phyloP scores from a whole-genome alignment of 2,888 invertebrate species.

The Chydorus sphaericus region DNA sequence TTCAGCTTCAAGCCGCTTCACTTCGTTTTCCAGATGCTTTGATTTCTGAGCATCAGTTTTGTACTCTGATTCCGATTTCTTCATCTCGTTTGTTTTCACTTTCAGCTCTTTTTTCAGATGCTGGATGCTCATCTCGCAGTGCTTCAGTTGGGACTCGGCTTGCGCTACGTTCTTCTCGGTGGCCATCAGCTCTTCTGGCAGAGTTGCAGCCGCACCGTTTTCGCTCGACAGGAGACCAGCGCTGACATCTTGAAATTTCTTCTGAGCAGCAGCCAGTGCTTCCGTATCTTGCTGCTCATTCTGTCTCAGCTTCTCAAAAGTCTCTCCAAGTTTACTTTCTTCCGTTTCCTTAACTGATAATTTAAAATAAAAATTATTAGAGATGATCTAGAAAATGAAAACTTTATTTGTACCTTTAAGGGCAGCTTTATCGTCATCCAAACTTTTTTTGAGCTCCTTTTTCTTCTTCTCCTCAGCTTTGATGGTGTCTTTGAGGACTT shows the following conservation, averaged over 20 bases:
- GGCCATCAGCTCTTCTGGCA: slow-evolving; percentile 76
- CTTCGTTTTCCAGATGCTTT: slow-evolving; percentile 23
- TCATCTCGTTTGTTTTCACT: slow-evolving; percentile 48
- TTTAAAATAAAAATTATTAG: slow-evolving; percentile 11
- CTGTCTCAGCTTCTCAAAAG: slow-evolving; percentile 51
- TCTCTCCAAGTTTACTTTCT: slow-evolving; percentile 30
- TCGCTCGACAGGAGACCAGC: slow-evolving; percentile 65
- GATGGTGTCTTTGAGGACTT: slow-evolving; percentile 47
- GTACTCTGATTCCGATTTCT: slow-evolving; percentile 29
- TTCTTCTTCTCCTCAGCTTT: slow-evolving; percentile 50
- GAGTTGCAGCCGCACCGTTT: slow-evolving; percentile 61
- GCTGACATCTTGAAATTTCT: slow-evolving; percentile 65
- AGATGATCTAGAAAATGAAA: too few relatives aligned
- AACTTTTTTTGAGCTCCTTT: slow-evolving; percentile 47
- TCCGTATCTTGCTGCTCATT: slow-evolving; percentile 49
- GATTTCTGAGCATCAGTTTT: slow-evolving; percentile 1
- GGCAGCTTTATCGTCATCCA: slow-evolving; percentile 39
- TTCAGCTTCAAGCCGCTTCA: slow-evolving; percentile 29
- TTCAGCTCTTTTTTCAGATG: slow-evolving; percentile 46
- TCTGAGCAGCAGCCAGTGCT: slow-evolving; percentile 55
- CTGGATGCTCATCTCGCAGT: slow-evolving; percentile 55
- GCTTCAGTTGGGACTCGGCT: slow-evolving; percentile 62
- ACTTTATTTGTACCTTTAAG: neutral
- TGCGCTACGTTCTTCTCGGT: slow-evolving; percentile 59
- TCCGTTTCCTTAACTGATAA: slow-evolving; percentile 38